Evolutionary conservation across 1,140 invertebrate species (phyloP), one percentile per base, ranked within the genome.

Genomic region (Agraylea sexmaculata): DNA sequence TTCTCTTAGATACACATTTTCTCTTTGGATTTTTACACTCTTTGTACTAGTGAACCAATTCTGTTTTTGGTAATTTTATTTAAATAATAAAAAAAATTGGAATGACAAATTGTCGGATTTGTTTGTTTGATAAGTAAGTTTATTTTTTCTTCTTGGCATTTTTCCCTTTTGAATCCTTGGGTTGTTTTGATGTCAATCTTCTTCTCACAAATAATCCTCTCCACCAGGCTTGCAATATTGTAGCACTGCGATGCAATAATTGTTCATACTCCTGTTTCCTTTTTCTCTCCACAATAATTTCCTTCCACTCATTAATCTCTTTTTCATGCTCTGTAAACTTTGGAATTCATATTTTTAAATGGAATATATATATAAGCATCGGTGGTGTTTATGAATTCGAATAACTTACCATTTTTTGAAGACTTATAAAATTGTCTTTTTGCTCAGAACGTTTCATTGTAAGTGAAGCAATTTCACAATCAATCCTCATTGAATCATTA

Each of bases 141-240:
- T 37, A 41, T 39, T 40, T 42, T 20, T 46, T 46, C 39, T 44
- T 47, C 32, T 39, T 41, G 18, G 35, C 30, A 21, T 25, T 39
- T 21, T 40, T 45, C 11, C 33, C 31, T 29, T 42, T 42, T 10
- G 33, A 16, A 6, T 42, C 54, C 42, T 73, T 75, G 25, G 59
- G 58, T 28, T 64, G 52, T 47, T 72, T 73, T n/a, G n/a, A n/a
- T 16, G 76, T 76, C 20, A 80, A 57, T 39, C 71, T 71, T 40
- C 70, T 61, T 10, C 77, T 68, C 13, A 79, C 75, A 75, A 80
- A 78, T 10, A 75, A 56, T 10, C 75, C 77, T 38, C 76, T 66
- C 77, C 78, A 81, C 71, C 77, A 82, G 0, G 80, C 71, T 56
- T 77, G 74, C 35, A 80, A 77, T 3, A 51, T 49, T 11, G 53